phyloP scores from a whole-genome alignment of 2,797 vertebrate species.

The Sebastes hubbsi region DNA sequence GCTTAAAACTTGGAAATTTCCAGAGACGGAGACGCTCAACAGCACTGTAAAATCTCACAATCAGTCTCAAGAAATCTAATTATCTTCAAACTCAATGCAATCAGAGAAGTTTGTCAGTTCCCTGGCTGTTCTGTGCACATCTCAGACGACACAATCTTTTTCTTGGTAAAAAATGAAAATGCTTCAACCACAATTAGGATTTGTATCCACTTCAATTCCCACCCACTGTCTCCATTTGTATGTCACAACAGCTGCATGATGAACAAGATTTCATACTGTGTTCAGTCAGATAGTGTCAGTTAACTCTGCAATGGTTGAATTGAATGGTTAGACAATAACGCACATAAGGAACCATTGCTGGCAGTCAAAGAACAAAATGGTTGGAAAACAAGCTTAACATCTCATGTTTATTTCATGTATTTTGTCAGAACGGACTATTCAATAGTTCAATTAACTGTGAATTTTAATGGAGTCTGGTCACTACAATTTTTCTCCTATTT shows the following conservation, averaged over 20 bases:
- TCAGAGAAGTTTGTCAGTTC: background rate
- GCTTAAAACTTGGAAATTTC: conserved; percentile 36
- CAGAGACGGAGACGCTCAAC: background rate
- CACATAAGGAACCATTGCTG: background rate
- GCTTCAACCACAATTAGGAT: background rate
- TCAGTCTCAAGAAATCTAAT: conserved; percentile 8
- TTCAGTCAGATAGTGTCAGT: background rate
- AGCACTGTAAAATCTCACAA: background rate
- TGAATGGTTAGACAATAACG: background rate
- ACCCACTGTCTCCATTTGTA: background rate
- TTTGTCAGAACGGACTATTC: background rate
- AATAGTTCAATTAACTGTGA: background rate
- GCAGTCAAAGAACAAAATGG: conserved; percentile 8
- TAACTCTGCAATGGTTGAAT: background rate
- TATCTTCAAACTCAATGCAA: background rate
- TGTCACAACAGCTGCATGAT: conserved; percentile 7
- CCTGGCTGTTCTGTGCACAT: background rate
- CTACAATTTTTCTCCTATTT: background rate
- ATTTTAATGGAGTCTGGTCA: background rate
- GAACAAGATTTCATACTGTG: conserved; percentile 1
- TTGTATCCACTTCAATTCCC: background rate
- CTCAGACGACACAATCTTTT: background rate
- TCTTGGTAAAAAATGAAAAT: background rate
- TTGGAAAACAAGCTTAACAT: conserved; percentile 4
- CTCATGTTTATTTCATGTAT: conserved; percentile 10